Evolutionary conservation across 2,797 vertebrate genomes (phyloP), one percentile per base, ranked within the genome.

Genomic region (Coreius guichenoti): DNA sequence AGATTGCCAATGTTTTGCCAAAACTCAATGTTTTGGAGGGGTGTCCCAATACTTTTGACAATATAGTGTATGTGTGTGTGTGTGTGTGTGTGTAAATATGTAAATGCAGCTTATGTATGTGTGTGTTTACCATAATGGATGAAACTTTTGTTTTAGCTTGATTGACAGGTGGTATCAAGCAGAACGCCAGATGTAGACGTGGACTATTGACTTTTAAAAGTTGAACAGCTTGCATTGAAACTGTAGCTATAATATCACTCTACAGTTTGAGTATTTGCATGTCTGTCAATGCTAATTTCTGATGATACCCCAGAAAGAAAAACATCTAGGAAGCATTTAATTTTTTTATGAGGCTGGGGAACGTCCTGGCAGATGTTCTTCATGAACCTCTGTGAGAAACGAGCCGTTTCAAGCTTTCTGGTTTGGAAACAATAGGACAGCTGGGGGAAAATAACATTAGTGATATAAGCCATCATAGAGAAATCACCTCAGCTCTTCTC

Each of bases 381-480:
- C 80, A 43, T 7, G 67, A 23, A 63, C 8, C 39, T 49, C 39
- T n/a, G 51, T n/a, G 43, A 63, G 56, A 74, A 26, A 58, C 1
- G 36, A 58, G 26, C 51, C 17, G 2, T 61, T 68, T 72, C 39
- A 29, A 72, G 21, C 56, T 47, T 65, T 3, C 19, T 63, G 43
- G 69, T 82, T 63, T 23, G 19, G 39, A 74, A 74, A 74, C 39
- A 63, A 56, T 17, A 45, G 58, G 43, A 83, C 43, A 45, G n/a
- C 69, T 73, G 54, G 70, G 9, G 29, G 54, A 13, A 74, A 80
- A 80, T 74, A 82, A 81, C 65, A 81, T 56, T 70, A 21, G 33
- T 33, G 49, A 56, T 56, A 43, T 56, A 81, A 49, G 39, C 80
- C 56, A 83, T 33, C 43, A 54, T 1, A 54, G 21, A 51, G 47